These are phyloP conservation scores for Ecdyonurus torrentis DNA, from an alignment of 2,888 invertebrate genomes.

Conservation along the genomic window DNA sequence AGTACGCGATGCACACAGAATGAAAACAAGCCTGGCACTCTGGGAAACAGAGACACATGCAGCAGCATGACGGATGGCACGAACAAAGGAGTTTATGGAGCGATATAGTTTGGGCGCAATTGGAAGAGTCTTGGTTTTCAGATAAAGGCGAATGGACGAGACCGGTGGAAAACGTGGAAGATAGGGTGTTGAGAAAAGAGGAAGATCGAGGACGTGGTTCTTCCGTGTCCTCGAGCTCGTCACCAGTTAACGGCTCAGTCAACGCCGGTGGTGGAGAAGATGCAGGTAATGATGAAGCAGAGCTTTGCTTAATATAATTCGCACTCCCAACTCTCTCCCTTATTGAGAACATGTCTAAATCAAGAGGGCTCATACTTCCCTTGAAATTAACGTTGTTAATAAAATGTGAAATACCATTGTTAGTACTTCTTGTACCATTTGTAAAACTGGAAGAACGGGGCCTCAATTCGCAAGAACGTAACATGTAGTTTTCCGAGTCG, in stretches of 20 bases:
- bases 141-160: neutral
- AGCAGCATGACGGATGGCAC: conserved; percentile 35
- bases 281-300: conserved; percentile 8
- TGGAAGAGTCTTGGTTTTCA: conserved; percentile 2
- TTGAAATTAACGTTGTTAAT: neutral
- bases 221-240: neutral
- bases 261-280: conserved; percentile 13
- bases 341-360: neutral
- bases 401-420: neutral
- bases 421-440: conserved; percentile 9
- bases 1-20: conserved; percentile 34
- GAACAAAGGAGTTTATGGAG: conserved; percentile 30
- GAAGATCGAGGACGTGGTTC: neutral
- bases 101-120: conserved; percentile 29
- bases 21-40: conserved; percentile 49
- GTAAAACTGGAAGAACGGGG: conserved; percentile 19
- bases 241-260: neutral
- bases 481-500: conserved; percentile 35
- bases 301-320: neutral
- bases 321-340: neutral
- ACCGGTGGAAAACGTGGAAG: neutral
- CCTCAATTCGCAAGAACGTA: conserved; percentile 23
- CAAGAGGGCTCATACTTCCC: neutral
- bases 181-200: neutral
- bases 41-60: conserved; percentile 42